Evolutionary conservation across 2,888 invertebrate species (phyloP).

Genomic region (Oxytorus armatus): DNA sequence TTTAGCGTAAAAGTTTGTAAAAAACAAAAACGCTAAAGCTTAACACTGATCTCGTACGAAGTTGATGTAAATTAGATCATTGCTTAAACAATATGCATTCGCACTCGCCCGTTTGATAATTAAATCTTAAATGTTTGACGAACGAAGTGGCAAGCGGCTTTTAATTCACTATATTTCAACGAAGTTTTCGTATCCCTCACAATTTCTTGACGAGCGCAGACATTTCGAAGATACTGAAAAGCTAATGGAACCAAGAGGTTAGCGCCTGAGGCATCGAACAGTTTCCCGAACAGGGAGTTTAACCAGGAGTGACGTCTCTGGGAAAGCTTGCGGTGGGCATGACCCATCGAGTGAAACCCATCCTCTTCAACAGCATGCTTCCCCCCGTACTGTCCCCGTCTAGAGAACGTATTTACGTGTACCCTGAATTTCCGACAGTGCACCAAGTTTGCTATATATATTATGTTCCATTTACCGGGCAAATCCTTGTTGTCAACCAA

Average conservation of each 20-base stretch:
- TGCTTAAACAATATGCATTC: not conserved
- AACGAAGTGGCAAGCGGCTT: not conserved
- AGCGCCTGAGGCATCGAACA: constrained; percentile 30
- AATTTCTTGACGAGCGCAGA: constrained; percentile 27
- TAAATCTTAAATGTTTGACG: constrained; percentile 2
- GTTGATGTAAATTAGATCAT: not conserved
- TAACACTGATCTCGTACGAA: not conserved
- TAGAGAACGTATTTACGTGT: constrained; percentile 43
- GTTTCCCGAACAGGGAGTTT: constrained; percentile 13
- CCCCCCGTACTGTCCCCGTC: not conserved
- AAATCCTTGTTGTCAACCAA: constrained; percentile 48
- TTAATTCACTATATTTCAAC: constrained; percentile 21
- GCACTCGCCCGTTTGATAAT: not conserved
- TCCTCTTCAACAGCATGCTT: constrained; percentile 32
- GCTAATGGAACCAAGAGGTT: constrained; percentile 12
- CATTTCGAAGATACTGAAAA: constrained; percentile 15
- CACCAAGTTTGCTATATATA: constrained; percentile 27
- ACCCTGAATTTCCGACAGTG: constrained; percentile 40
- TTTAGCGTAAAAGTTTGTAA: not conserved
- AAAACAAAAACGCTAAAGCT: not conserved
- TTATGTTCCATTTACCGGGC: constrained; percentile 42
- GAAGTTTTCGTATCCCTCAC: constrained; percentile 9
- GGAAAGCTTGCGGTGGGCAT: constrained; percentile 37
- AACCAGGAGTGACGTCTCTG: constrained; percentile 25
- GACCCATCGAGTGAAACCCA: constrained; percentile 29